Evolutionary conservation across 2,113 vertebrate genomes (phyloP).

Genomic region (Rhombomys opimus): DNA sequence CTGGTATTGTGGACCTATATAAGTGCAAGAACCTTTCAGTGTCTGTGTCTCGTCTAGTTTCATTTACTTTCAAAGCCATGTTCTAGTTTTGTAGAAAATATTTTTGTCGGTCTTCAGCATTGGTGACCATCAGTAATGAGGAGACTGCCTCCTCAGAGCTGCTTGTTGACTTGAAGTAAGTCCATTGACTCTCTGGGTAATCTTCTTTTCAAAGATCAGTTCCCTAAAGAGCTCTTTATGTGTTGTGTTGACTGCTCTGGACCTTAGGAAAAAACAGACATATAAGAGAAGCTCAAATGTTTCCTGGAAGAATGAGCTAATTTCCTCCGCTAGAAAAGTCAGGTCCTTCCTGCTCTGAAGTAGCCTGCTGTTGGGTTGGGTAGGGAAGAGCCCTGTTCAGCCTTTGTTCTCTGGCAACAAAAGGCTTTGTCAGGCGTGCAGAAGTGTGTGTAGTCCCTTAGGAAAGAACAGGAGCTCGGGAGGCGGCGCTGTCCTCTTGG

Average conservation of each 20-base stretch:
- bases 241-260: not conserved
- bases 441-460: not conserved
- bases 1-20: not conserved
- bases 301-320: slow-evolving; percentile 40
- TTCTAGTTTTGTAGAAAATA: slow-evolving; percentile 53
- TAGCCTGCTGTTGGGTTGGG: not conserved
- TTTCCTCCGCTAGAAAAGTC: slow-evolving; percentile 40
- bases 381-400: not conserved
- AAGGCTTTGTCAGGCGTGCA: not conserved
- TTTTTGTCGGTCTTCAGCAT: not conserved
- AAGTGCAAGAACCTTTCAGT: not conserved
- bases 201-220: not conserved
- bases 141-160: not conserved
- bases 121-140: not conserved
- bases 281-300: not conserved
- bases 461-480: not conserved
- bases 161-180: not conserved
- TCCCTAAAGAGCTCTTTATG: not conserved
- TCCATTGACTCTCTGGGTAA: not conserved
- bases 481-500: not conserved
- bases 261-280: not conserved
- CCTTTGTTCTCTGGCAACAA: not conserved
- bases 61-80: slow-evolving; percentile 21
- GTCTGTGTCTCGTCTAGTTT: not conserved
- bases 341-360: not conserved